Base-by-base conservation (phyloP, 2,888 invertebrate species). In the Sceliomorpha sp. region DNA sequence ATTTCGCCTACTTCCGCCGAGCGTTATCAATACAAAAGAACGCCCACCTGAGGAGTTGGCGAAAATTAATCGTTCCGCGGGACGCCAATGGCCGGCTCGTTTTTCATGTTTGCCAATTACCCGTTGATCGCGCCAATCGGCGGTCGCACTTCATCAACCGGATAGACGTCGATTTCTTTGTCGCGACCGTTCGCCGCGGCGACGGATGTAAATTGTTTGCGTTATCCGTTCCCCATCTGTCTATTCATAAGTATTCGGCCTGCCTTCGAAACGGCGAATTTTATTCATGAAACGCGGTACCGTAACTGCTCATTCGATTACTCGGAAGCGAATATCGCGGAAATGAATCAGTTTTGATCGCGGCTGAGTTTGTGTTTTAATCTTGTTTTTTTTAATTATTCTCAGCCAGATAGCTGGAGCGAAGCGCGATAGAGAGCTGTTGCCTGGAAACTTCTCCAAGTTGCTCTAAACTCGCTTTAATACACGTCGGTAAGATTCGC, bases 381-480 rank as follows among this genome's bases (percentile, higher is more conserved):
- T 59, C 50, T 36, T 48, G 40, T 59, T 48, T 59, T 48, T n/a
- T 59, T 59, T 59, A 59, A 59, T 59, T 59, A 59, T 59, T 48
- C 58, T 59, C 48, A 27, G 27, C 48, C 14, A 42, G 48, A 59
- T 48, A 40, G 48, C 34, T 40, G 12, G 42, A 34, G 48, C 34
- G 34, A 42, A 48, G 50, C 59, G 40, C 34, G 12, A 26, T 20
- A 27, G 42, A 36, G 34, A 59, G 50, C 42, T 36, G 48, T 48
- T 58, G 48, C 50, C 48, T 40, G 59, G 29, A 42, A 59, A 59
- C 59, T 59, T 59, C 47, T 48, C 40, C 8, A 59, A 59, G 48
- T 59, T 59, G 29, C 59, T 59, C 48, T 50, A 50, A 58, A 58
- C 58, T 58, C 58, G 48, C 58, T 58, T 58, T 58, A 58, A 58